Conservation (phyloP, 2,888 invertebrate species). For the Monoplex corrugatus region DNA sequence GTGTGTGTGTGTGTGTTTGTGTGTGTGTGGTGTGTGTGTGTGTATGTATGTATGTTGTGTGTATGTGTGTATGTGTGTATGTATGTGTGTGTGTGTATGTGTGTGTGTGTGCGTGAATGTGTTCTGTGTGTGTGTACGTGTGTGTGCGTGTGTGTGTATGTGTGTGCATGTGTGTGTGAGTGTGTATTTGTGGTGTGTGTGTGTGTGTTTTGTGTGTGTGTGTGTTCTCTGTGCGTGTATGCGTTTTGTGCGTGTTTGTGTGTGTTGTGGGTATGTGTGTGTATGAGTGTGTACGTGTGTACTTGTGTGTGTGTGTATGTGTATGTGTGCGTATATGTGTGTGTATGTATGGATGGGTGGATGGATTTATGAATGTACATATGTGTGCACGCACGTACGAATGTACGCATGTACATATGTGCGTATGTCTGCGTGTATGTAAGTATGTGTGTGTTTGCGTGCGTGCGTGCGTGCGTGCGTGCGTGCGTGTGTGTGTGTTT, state of each 20-base stretch:
- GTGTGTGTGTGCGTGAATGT: constrained; percentile 5
- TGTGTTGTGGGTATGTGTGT: neutral
- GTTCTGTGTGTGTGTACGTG: neutral
- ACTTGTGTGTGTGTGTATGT: constrained; percentile 26
- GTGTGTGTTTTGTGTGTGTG: constrained; percentile 32
- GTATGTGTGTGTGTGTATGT: constrained; percentile 35
- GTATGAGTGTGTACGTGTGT: constrained; percentile 31
- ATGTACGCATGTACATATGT: constrained; percentile 33
- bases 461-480: constrained; percentile 26
- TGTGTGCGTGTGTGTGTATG: constrained; percentile 21
- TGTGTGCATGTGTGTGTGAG: constrained; percentile 31
- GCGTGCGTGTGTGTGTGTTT: neutral
- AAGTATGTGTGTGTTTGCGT: constrained; percentile 25
- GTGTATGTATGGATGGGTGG: neutral
- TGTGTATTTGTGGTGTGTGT: constrained; percentile 9
- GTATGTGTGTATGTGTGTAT: constrained; percentile 43
- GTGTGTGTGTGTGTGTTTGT: constrained; percentile 18
- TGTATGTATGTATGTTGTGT: constrained; percentile 26
- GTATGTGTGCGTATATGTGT: constrained; percentile 13
- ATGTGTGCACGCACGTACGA: constrained; percentile 32
- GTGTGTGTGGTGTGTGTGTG: constrained; percentile 27
- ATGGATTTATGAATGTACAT: neutral
- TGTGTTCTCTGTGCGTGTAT: neutral
- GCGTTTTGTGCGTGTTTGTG: constrained; percentile 5
- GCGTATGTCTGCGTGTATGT: constrained; percentile 40